Percentiles rank a stretch among this genome's conserved stretches.
These are phyloP conservation scores for Gracilinanus agilis DNA, from an alignment of 2,113 vertebrate genomes.

Conservation along the genomic window DNA sequence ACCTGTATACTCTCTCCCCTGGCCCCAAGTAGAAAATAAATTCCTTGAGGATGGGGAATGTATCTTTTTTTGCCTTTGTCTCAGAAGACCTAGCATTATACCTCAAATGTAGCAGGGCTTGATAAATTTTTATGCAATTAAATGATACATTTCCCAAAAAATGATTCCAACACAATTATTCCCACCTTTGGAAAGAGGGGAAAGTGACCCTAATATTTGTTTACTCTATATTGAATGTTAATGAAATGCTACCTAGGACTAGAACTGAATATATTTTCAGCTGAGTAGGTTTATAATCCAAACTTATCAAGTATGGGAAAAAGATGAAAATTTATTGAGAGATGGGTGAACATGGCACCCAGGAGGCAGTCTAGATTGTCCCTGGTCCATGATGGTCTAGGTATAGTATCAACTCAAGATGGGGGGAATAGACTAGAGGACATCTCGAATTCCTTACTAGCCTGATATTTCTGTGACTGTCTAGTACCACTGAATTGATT, in stretches of 20 bases:
- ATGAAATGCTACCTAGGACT: too few species aligned
- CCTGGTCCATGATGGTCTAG: neutral
- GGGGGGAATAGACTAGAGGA: neutral
- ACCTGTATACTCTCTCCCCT: neutral
- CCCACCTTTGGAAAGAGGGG: neutral
- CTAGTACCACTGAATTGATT: conserved; percentile 30
- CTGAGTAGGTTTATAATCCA: neutral
- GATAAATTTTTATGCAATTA: neutral
- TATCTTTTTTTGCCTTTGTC: neutral
- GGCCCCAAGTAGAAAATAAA: neutral
- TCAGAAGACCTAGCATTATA: neutral
- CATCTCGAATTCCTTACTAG: conserved; percentile 44
- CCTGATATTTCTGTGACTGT: conserved; percentile 51
- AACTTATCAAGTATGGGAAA: neutral
- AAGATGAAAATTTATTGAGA: neutral
- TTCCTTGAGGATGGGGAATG: neutral
- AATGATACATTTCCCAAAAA: neutral
- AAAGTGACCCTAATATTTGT: neutral
- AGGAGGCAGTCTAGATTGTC: neutral
- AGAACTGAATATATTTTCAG: neutral
- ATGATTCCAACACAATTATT: neutral
- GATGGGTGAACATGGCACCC: neutral
- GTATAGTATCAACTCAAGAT: neutral
- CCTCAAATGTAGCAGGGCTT: neutral
- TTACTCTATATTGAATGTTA: too few species aligned